Conservation (phyloP, 2,888 invertebrate genomes). For the Phymatocera aterrima region DNA sequence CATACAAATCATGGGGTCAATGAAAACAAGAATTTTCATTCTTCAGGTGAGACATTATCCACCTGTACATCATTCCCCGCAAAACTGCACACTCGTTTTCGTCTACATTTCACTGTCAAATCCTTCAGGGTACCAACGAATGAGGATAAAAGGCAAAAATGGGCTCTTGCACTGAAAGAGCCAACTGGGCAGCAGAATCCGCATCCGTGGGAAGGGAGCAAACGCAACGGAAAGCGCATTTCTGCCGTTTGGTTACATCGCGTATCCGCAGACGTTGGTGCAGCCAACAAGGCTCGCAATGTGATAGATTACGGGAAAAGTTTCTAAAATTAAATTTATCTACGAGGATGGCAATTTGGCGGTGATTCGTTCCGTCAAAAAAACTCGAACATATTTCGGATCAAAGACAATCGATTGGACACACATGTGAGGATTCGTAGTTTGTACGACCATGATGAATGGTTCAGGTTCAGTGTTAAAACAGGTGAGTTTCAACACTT, state of each 20-base stretch:
- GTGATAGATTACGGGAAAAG: not conserved
- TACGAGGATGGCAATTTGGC: not conserved
- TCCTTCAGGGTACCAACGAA: too few species aligned
- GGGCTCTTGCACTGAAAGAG: too few species aligned
- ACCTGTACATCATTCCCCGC: too few species aligned
- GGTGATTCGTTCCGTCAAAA: not conserved
- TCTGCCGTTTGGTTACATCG: not conserved
- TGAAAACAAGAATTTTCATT: too few species aligned
- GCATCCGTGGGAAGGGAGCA: too few species aligned
- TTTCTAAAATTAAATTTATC: not conserved
- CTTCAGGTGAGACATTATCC: too few species aligned
- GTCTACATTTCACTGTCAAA: too few species aligned
- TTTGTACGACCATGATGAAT: conserved; percentile 14
- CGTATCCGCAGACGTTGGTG: conserved; percentile 22
- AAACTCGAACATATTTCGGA: not conserved
- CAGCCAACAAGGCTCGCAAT: not conserved
- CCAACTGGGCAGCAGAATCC: too few species aligned
- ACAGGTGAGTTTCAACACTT: conserved; percentile 3
- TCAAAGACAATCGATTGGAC: not conserved
- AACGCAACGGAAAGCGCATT: not conserved
- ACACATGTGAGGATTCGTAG: conserved; percentile 21
- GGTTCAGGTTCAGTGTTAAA: conserved; percentile 11
- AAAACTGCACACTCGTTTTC: too few species aligned
- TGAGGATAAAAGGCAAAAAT: too few species aligned
- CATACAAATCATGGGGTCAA: too few species aligned